Base-by-base conservation (phyloP, 2,113 vertebrate species). In the Neogobius melanostomus region DNA sequence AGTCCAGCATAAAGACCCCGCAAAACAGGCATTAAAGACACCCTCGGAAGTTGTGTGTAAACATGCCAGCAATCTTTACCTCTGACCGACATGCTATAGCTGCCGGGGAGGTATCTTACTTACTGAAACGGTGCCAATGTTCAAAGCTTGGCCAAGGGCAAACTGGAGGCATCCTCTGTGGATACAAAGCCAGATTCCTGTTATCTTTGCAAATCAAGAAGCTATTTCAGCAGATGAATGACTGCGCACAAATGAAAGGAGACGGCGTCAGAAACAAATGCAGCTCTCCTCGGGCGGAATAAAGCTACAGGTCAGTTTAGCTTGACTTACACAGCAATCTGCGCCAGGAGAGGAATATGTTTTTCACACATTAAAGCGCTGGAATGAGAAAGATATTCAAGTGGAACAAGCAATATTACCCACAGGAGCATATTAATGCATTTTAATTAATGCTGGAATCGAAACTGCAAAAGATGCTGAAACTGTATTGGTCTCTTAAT, bases 391-490 rank as follows among this genome's bases (percentile, higher is more conserved):
- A 52, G 74, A 43, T 61, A 71, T 74, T 81, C 54, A 74, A 75
- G 78, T 36, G 60, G 42, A 36, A 61, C 6, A 28, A 69, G 54
- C 44, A 65, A 51, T 56, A 47, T 11, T 51, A 44, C 65, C 67
- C 61, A 72, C 3, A 66, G 65, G 62, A 63, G 81, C 11, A 65
- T 17, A 51, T 53, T 52, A 62, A 80, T 64, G 76, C 64, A 74
- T 84, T 68, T 69, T 82, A 77, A 88, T 89, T 84, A 76, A 83
- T 79, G 57, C 65, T 74, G 77, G 60, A 77, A 75, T 87, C 71
- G 49, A 17, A 1, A 21, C 9, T 54, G 53, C 17, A 21, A 8
- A 21, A 21, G 53, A 54, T 21, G 53, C 5, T 11, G 53, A 16
- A 54, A 28, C 17, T 4, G 8, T 54, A 21, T 54, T 54, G 53